Evolutionary conservation across 2,797 vertebrate genomes (phyloP), one percentile per base, ranked within the genome.

Genomic region (Sebastes iracundus): DNA sequence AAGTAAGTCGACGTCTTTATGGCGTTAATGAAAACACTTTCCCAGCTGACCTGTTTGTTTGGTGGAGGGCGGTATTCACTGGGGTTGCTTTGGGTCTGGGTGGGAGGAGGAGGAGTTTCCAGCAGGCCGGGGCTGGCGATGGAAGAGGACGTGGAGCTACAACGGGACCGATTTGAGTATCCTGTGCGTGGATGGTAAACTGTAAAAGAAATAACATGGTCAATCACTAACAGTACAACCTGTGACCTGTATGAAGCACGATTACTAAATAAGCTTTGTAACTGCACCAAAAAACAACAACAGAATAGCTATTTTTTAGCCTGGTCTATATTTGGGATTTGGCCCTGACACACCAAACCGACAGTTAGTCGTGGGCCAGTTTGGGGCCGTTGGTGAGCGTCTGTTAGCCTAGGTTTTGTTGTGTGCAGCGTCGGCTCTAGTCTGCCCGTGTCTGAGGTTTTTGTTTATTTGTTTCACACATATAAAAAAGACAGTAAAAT

Each of bases 171-270:
- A 74, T 93, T 94, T 12, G 98, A 99, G 87, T 98, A 99, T 78
- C 96, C 96, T 25, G 97, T 99, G 87, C 96, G 97, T 27, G 98
- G 98, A 76, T 98, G 98, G 82, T 98, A 98, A 80, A 99, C 97
- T 99, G 91, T 59, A 65, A 69, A 32, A 59, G 4, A 80, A 53
- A 70, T 7, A 2, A 52, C 5, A 38, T 16, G 13, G 4, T 6
- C 2, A 77, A 59, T 30, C 23, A 77, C 9, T 2, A 9, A 68
- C 28, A 46, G 28, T 5, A 10, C 14, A 52, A 56, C 16, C 5
- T 20, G 59, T 16, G 5, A 25, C 20, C 4, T 0, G 28, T 23
- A 18, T 13, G 2, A 28, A 64, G 32, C 12, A 65, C 2, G 1
- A 22, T 10, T 3, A 14, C 7, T 58, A 8, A 25, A 62, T 23